Base-by-base conservation (phyloP, 1,140 invertebrate genomes). In the Aphelenchoides besseyi region DNA sequence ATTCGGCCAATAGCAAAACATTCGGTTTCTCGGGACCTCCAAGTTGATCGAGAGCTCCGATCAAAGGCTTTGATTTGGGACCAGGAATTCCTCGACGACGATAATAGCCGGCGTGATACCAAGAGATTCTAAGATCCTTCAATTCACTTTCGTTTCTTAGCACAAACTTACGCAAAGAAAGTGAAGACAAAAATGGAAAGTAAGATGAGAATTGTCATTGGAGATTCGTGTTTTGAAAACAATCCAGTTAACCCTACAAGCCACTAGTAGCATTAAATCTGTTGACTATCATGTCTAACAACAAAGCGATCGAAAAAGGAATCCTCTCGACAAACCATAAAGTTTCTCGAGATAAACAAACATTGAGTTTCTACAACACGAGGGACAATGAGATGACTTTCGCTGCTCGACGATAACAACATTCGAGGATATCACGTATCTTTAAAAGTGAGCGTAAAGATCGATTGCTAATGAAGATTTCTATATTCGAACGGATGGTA, bases 21-120 rank as follows among this genome's bases (percentile, higher is more conserved):
- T 72, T 74, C 37, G 74, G 70, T 48, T 84, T 79, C 2, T 75
- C 54, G 69, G 69, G 81, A 32, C 71, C 72, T 30, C 73, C 69
- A 48, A 85, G 80, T 2, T 75, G 41, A 16, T 81, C 41, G 18
- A 86, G 62, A 77, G 85, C 86, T 30, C 85, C 85, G 72, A 85
- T 84, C 16, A 86, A 73, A 57, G 85, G 83, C 53, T 85, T 81
- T 5, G 82, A 80, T 28, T 73, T 57, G 3, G 85, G 85, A 0
- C 85, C 85, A n/a, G 82, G 79, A 33, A 86, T 81, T 18, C 80
- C 80, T 68, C 85, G 76, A 9, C 81, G 72, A 26, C 78, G 78
- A 75, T 75, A 77, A 68, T 80, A 82, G 23, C 41, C 52, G 8
- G 9, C 9, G 73, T 8, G 73, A 9, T 63, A 48, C 41, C 41